Evolutionary conservation across 1,140 invertebrate species (phyloP), one percentile per base, ranked within the genome.

Genomic region (Philaenus spumarius): DNA sequence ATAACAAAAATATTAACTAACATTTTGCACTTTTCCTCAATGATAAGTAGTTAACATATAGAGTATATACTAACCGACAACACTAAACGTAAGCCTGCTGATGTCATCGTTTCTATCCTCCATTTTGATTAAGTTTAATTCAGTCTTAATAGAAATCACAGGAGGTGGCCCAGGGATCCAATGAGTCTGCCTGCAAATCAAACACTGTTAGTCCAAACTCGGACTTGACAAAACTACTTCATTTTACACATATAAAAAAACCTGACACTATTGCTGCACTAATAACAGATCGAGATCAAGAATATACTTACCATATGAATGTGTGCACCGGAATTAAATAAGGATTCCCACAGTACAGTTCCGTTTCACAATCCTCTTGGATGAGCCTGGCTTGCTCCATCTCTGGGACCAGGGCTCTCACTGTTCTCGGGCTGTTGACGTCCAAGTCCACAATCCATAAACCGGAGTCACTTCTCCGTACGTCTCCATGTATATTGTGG

Each of bases 401-500:
- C 72, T 81, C 75, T 30, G 83, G 76, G 15, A 83, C 77, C 34
- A 79, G n/a, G 1, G 35, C 68, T 63, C 77, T 74, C 15, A 88
- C 75, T 45, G 79, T 79, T 72, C 53, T 82, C 79, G 72, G 83
- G 83, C 70, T 86, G 83, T 67, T 67, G 4, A 68, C 80, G 71
- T 90, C 88, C 66, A 89, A 78, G 67, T 87, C 80, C 11, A 85
- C 80, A 62, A 86, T 74, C 87, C 87, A 90, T 68, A 83, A 83
- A n/a, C 86, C 82, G 17, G 80, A 79, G 23, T 82, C 78, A 20
- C 74, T 73, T 60, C 75, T 69, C n/a, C 74, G 72, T 11, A 81
- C 62, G 1, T 68, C 73, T 14, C 80, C 80, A 61, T 79, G 69
- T 34, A 67, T 64, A 61, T 80, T 75, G 50, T 81, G 82, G 69